Base-by-base conservation (phyloP, 1,140 invertebrate species). In the Polyergus mexicanus region DNA sequence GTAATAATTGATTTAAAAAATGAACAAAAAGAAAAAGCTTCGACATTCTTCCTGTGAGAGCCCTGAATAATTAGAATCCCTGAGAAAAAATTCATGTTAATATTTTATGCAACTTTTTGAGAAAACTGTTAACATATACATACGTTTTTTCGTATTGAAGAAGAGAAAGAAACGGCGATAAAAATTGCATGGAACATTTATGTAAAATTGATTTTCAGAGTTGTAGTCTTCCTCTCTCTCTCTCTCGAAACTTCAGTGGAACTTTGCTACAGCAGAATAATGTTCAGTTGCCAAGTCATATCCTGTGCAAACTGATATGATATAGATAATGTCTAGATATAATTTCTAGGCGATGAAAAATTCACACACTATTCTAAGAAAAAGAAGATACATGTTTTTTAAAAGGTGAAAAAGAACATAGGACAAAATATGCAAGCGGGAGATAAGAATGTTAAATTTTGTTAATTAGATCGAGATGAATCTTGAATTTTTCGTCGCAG, bases 401-500 rank as follows among this genome's bases (percentile, higher is more conserved):
- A 13, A 22, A 63, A 28, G 16, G 7, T 3, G 32, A 22, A 76
- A 32, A 63, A 5, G 25, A 19, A 22, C 6, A 7, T 4, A n/a
- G n/a, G 22, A 77, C 7, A 16, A 13, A 13, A 63, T 62, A 62
- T 76, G 41, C 58, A 63, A 76, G 7, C 25, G 75, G 11, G 10
- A 44, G 56, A 76, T 63, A 76, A 76, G 41, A 47, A 77, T 65
- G 38, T 63, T 77, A 65, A 76, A 63, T 25, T 19, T 38, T 41
- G 38, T 44, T 65, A 77, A 44, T 44, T 77, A 11, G 25, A 19
- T 11, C 6, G 38, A 44, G 44, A 16, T 13, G 10, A 77, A 38
- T 19, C 58, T 77, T 65, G 75, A 77, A 58, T 76, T 76, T 8
- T 25, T 62, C 10, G 8, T 60, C 13, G 11, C n/a, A n/a, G 19